These are phyloP conservation scores for Palythoa caribaeorum DNA, from an alignment of 92 coral and sea anemone species.

Conservation along the genomic window DNA sequence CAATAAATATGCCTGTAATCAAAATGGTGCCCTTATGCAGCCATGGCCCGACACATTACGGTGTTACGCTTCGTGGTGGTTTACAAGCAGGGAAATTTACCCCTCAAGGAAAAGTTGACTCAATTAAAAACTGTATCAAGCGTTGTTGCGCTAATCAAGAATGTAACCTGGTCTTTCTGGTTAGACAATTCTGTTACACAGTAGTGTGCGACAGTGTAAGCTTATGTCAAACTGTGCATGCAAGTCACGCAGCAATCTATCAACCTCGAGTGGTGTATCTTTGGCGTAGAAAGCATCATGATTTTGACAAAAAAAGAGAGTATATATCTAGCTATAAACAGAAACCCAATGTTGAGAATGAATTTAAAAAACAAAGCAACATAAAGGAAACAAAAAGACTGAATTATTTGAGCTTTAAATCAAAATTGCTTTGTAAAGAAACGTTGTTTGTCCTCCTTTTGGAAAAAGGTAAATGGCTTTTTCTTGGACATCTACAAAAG, in stretches of 20 bases:
- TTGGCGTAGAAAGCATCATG: constrained; percentile 66
- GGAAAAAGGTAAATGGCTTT: constrained; percentile 50
- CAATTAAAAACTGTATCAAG: constrained; percentile 79
- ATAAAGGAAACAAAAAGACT: background rate
- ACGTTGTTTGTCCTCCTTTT: background rate
- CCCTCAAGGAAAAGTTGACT: constrained; percentile 80
- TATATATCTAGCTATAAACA: background rate
- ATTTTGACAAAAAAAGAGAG: background rate
- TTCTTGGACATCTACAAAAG: constrained; percentile 71
- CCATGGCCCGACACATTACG: constrained; percentile 78
- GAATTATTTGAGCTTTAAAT: constrained; percentile 11
- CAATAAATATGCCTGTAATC: constrained; percentile 67
- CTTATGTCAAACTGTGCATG: constrained; percentile 78
- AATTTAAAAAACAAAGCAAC: background rate
- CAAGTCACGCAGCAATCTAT: constrained; percentile 68
- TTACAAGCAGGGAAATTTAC: constrained; percentile 86
- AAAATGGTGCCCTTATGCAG: constrained; percentile 87
- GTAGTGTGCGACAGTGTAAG: constrained; percentile 83
- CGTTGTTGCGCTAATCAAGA: constrained; percentile 83
- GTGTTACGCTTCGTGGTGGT: constrained; percentile 89
- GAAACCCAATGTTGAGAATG: background rate
- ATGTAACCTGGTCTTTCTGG: constrained; percentile 90
- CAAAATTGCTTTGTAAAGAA: constrained; percentile 22
- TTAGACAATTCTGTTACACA: constrained; percentile 79
- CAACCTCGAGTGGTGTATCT: constrained; percentile 77